These are phyloP conservation scores for Jacana jacana DNA, from an alignment of 2,113 vertebrate species.

Conservation along the genomic window DNA sequence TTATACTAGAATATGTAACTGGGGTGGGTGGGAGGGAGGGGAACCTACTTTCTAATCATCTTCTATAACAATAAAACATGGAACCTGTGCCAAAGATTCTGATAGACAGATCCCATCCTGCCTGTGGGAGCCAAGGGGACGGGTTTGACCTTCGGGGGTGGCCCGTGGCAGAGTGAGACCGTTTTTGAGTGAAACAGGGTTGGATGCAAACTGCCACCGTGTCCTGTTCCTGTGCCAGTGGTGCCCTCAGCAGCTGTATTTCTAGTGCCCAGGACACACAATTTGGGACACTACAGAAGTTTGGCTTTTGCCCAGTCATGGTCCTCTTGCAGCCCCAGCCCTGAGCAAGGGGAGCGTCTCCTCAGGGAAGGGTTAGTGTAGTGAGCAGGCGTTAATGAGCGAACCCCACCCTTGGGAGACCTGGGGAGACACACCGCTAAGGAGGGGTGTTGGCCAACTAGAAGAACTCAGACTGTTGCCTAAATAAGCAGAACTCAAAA, in stretches of 20 bases:
- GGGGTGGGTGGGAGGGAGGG: neutral
- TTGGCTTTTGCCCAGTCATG: rapidly evolving
- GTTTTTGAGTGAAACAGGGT: rapidly evolving
- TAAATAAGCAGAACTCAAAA: neutral
- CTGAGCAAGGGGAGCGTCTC: neutral
- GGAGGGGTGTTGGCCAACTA: rapidly evolving
- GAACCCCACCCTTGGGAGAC: rapidly evolving
- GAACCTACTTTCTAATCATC: conserved; percentile 1
- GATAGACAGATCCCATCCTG: neutral
- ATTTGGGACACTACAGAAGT: neutral
- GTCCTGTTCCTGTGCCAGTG: rapidly evolving
- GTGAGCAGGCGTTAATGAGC: neutral
- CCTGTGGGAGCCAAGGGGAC: neutral
- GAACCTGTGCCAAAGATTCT: conserved; percentile 58
- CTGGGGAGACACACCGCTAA: neutral
- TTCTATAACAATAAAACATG: conserved; percentile 31
- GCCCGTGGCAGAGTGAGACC: neutral
- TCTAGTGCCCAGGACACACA: neutral
- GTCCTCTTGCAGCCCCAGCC: neutral
- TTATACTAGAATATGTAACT: neutral
- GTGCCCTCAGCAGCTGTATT: rapidly evolving
- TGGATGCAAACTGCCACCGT: rapidly evolving
- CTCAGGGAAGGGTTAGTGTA: neutral
- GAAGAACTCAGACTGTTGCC: neutral
- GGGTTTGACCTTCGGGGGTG: neutral